These are phyloP conservation scores for Agrotis puta DNA, from an alignment of 2,888 invertebrate genomes.

Conservation along the genomic window DNA sequence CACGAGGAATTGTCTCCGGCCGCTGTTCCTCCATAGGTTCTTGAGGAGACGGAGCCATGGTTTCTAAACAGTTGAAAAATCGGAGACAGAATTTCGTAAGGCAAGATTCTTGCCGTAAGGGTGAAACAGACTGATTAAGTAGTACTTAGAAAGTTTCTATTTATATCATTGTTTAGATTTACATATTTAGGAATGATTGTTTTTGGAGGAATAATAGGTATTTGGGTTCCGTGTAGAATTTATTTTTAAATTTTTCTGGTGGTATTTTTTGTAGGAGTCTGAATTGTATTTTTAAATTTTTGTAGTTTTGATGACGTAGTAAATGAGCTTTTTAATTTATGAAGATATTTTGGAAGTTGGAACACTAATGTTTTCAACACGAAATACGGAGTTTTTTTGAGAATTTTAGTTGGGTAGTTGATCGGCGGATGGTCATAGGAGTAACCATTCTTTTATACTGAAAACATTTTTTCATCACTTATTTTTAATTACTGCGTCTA, in stretches of 20 bases:
- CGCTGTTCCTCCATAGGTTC: slow-evolving; percentile 27
- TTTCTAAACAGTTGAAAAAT: neutral
- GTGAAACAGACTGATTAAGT: slow-evolving; percentile 2
- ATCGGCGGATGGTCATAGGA: neutral
- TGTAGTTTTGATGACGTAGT: too few species aligned
- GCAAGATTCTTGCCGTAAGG: neutral
- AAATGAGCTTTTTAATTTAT: neutral
- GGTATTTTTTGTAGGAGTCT: too few species aligned
- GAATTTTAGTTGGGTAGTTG: too few species aligned
- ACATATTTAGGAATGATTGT: neutral
- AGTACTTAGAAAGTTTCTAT: neutral
- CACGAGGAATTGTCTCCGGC: slow-evolving; percentile 39
- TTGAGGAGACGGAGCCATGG: slow-evolving; percentile 47
- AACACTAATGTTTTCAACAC: too few species aligned
- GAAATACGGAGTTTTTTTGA: too few species aligned
- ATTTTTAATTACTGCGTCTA: too few species aligned
- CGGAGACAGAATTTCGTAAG: neutral
- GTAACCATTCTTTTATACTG: neutral
- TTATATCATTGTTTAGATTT: slow-evolving; percentile 14
- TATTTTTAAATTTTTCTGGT: neutral
- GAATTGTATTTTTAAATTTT: neutral
- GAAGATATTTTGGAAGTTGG: neutral
- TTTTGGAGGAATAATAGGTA: neutral
- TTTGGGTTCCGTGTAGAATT: slow-evolving; percentile 21
- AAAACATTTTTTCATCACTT: neutral